Evolutionary conservation across 92 coral and sea anemone genomes (phyloP).

Genomic region (Umimayanthus chanpuru): DNA sequence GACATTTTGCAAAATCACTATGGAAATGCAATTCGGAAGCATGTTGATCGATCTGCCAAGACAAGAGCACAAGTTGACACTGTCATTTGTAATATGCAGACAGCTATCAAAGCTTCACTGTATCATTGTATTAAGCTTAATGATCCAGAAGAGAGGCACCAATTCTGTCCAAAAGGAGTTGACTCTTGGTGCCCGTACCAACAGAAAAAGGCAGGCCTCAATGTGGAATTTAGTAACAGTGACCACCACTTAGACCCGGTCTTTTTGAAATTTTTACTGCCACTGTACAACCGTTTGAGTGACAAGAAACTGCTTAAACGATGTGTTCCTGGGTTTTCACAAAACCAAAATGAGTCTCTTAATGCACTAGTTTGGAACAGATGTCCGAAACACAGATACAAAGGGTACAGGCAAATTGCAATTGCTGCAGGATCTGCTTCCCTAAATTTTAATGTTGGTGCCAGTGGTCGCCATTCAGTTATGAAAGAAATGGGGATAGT

Average conservation of each 20-base stretch:
- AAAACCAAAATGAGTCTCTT: too few relatives aligned
- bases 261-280: constrained; percentile 40
- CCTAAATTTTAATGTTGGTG: too few relatives aligned
- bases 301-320: constrained; percentile 39
- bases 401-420: too few relatives aligned
- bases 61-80: constrained; percentile 14
- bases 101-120: background rate
- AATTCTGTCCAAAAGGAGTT: constrained; percentile 42
- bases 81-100: background rate
- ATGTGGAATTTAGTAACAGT: constrained; percentile 23
- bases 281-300: constrained; percentile 45
- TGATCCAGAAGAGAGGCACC: constrained; percentile 43
- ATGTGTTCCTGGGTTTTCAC: constrained; percentile 52
- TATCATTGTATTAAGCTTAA: constrained; percentile 8
- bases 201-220: constrained; percentile 18
- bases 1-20: too few relatives aligned
- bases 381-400: too few relatives aligned
- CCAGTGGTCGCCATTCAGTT: too few relatives aligned
- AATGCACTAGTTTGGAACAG: too few relatives aligned
- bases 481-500: too few relatives aligned
- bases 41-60: constrained; percentile 15
- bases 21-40: background rate
- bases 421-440: too few relatives aligned
- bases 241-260: constrained; percentile 51
- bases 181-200: constrained; percentile 47